A percentile compares a stretch with the other conserved stretches of the same genome.
Evolutionary conservation across 2,113 vertebrate species (phyloP).

Genomic region (Climacteris rufus): DNA sequence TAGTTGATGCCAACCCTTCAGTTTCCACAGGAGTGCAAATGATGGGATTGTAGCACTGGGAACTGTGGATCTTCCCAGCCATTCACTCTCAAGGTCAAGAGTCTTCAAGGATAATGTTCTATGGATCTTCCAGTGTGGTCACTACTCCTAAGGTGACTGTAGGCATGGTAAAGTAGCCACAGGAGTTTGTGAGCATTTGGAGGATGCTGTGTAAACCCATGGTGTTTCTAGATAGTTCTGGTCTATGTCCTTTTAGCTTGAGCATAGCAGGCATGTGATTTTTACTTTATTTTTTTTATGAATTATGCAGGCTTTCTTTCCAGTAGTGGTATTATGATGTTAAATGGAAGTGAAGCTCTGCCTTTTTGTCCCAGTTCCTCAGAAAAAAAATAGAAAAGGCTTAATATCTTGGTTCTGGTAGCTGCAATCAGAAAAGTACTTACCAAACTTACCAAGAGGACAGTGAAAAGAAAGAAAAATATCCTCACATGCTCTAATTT

Average conservation of each 20-base stretch:
- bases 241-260: background rate
- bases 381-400: background rate
- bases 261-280: background rate
- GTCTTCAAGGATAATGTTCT: background rate
- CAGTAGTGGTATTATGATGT: background rate
- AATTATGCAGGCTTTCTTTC: background rate
- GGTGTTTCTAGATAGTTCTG: background rate
- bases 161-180: background rate
- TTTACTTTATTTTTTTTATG: background rate
- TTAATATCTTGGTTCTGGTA: background rate
- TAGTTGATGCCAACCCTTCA: background rate
- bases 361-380: background rate
- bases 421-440: background rate
- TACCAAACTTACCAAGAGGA: background rate
- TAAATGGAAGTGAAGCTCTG: background rate
- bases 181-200: background rate
- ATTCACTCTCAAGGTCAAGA: background rate
- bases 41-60: fast-evolving
- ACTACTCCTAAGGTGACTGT: background rate
- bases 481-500: background rate
- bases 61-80: background rate
- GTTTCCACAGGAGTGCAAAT: background rate
- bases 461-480: background rate
- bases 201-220: background rate
- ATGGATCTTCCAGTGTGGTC: background rate